Percentiles rank a stretch among this genome's conserved stretches.
phyloP scores from a whole-genome alignment of 2,888 invertebrate species.

The Anagyrus pseudococci region DNA sequence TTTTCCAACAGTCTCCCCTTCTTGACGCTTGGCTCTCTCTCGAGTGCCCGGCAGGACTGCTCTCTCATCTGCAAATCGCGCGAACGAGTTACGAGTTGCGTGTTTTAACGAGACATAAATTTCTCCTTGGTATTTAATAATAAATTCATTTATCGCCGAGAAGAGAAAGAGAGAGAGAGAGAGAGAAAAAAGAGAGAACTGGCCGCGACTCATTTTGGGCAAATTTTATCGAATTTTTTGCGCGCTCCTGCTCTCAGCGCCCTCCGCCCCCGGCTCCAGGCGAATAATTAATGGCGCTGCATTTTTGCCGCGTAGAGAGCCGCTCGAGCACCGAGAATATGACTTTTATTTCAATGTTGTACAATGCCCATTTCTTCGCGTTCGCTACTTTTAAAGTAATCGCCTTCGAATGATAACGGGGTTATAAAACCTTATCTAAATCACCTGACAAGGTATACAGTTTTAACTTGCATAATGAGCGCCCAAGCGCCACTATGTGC shows the following conservation, averaged over 20 bases:
- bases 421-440: constrained; percentile 36
- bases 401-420: constrained; percentile 20
- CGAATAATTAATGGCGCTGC: not conserved
- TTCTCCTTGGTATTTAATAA: not conserved
- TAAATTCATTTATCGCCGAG: not conserved
- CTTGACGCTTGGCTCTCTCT: too few relatives aligned
- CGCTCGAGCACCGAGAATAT: too few relatives aligned
- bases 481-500: constrained; percentile 13
- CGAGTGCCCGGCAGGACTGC: not conserved
- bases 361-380: not conserved
- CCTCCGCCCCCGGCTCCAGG: not conserved
- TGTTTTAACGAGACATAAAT: constrained; percentile 18
- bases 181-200: too few relatives aligned
- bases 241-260: not conserved
- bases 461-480: constrained; percentile 26
- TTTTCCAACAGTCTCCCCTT: not conserved
- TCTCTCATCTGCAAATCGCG: not conserved
- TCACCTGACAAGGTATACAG: constrained; percentile 23
- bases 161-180: not conserved
- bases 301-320: too few relatives aligned
- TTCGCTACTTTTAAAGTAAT: constrained; percentile 17
- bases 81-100: constrained; percentile 4
- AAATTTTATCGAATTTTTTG: not conserved
- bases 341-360: not conserved
- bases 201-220: too few relatives aligned